Evolutionary conservation across 2,888 invertebrate genomes (phyloP).

Genomic region (Pammene fasciana): DNA sequence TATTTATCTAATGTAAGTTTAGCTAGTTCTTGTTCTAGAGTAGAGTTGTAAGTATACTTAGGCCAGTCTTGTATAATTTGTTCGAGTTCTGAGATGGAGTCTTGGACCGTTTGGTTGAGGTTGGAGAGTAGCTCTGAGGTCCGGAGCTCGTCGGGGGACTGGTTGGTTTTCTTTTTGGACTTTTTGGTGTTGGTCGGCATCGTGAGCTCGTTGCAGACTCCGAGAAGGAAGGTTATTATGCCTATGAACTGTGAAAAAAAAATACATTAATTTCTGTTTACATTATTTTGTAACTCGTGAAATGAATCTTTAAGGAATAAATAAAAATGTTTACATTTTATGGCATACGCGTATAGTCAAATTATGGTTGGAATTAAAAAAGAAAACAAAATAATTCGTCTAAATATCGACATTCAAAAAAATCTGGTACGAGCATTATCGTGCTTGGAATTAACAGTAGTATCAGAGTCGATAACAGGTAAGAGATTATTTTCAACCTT

Average conservation of each 20-base stretch:
- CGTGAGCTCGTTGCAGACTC: slow-evolving; percentile 80
- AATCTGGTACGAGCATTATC: too few relatives aligned
- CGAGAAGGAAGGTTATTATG: slow-evolving; percentile 81
- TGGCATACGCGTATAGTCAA: too few relatives aligned
- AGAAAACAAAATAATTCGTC: too few relatives aligned
- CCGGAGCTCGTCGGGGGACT: slow-evolving; percentile 73
- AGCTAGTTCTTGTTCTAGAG: slow-evolving; percentile 67
- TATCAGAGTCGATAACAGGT: too few relatives aligned
- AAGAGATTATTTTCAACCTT: too few relatives aligned
- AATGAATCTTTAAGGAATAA: too few relatives aligned
- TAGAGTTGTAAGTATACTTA: slow-evolving; percentile 57
- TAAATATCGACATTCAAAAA: too few relatives aligned
- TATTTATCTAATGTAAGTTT: slow-evolving; percentile 67
- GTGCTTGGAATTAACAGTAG: too few relatives aligned
- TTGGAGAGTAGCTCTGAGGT: slow-evolving; percentile 62
- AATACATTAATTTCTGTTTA: too few relatives aligned
- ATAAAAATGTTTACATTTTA: too few relatives aligned
- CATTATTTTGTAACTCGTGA: too few relatives aligned
- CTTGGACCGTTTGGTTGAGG: slow-evolving; percentile 65
- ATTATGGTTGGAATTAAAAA: too few relatives aligned
- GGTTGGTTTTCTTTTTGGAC: slow-evolving; percentile 81
- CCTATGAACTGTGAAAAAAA: slow-evolving; percentile 80
- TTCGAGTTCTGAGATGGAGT: slow-evolving; percentile 66
- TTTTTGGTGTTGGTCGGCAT: slow-evolving; percentile 80
- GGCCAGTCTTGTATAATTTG: slow-evolving; percentile 74